Evolutionary conservation across 2,113 vertebrate genomes (phyloP), one percentile per base, ranked within the genome.

Genomic region (Hemibagrus wyckioides): DNA sequence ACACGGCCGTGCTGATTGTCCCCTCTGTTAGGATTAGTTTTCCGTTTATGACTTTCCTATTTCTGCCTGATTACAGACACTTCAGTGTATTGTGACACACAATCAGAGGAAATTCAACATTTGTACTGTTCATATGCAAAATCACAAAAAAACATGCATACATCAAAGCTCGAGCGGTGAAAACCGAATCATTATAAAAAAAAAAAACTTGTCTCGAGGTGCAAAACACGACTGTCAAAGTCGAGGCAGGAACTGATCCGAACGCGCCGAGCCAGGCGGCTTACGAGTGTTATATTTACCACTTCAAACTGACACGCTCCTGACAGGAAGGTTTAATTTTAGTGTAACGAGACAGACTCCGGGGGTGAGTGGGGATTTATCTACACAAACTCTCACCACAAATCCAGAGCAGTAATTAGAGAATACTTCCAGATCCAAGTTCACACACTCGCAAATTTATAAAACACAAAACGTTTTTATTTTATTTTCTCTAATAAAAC

Each of bases 1-100:
- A 95, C 96, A 94, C 94, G 93, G 94, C 94, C 93, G 92, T 93
- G 93, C 93, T 65, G 94, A 95, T 94, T 95, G 94, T 92, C 92
- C 94, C 91, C 92, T 44, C 89, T 92, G 90, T 93, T 94, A 88
- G 93, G 92, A 95, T 95, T 94, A 95, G 94, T 93, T 93, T 93
- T 94, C 93, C 90, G 91, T 85, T 92, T 92, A 94, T 93, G 92
- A 94, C 93, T 94, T 93, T 92, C 92, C 89, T 91, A 92, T 93
- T 95, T 93, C 86, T 79, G 80, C 59, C 88, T 76, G 54, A 86
- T 69, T 79, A 85, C 83, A 61, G 84, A 80, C 83, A 57, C 48
- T 48, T 36, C 44, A 83, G 65, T n/a, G 83, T 86, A 67, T 85
- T 85, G 80, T 83, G 80, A 80, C 83, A 85, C 33, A 88, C 59